These are phyloP conservation scores for Bruchidius siliquastri DNA, from an alignment of 2,888 invertebrate species.

Conservation along the genomic window DNA sequence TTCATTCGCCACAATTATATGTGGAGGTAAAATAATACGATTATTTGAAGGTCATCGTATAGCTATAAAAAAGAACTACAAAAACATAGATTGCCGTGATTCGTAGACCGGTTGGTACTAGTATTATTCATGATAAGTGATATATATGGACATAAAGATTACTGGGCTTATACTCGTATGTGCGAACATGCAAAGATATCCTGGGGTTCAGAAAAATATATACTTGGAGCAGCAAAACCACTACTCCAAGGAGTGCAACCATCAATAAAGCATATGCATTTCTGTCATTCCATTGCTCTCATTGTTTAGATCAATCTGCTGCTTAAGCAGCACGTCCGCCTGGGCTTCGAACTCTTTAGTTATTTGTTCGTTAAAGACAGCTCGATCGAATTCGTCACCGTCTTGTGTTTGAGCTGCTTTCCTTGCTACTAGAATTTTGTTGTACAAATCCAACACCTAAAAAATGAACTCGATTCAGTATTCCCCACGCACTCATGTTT, in stretches of 20 bases:
- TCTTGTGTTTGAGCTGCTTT: conserved; percentile 65
- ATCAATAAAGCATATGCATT: conserved; percentile 31
- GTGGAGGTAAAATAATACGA: no score
- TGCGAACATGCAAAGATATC: no score
- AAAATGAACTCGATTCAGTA: no score
- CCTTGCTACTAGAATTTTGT: conserved; percentile 74
- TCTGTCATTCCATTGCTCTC: conserved; percentile 28
- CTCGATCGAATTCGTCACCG: conserved; percentile 35
- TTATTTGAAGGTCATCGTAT: no score
- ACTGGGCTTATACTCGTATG: no score
- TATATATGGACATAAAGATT: no score
- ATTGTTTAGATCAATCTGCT: conserved; percentile 34
- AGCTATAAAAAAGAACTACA: no score
- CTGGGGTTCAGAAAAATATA: not conserved
- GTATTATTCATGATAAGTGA: no score
- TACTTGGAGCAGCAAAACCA: not conserved
- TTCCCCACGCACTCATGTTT: no score
- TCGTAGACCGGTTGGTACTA: no score
- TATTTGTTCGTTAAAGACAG: conserved; percentile 30
- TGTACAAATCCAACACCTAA: conserved; percentile 74
- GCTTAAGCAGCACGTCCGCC: conserved; percentile 39
- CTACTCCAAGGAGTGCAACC: conserved; percentile 14
- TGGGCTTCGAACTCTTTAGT: conserved; percentile 37
- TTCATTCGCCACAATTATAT: no score
- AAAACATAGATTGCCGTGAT: no score